Percentiles rank a stretch among this genome's conserved stretches.
Conservation (phyloP, 1,140 invertebrate species). For the Drosophila setifemur region DNA sequence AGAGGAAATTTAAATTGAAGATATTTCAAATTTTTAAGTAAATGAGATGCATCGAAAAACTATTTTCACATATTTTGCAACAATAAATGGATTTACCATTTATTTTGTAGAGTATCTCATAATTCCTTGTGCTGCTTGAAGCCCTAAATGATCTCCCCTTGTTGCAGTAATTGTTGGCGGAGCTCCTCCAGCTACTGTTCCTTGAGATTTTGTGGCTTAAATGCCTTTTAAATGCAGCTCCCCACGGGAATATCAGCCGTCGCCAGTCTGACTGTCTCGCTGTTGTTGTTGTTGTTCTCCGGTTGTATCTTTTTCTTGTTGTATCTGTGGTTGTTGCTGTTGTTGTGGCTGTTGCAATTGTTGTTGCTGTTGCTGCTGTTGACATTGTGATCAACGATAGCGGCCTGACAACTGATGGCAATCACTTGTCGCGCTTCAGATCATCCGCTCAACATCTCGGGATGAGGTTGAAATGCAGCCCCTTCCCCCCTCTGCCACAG, state of each 20-base stretch:
- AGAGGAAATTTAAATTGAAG: no score
- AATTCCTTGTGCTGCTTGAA: neutral
- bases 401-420: constrained; percentile 79
- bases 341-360: constrained; percentile 19
- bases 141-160: constrained; percentile 29
- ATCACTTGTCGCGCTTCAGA: constrained; percentile 81
- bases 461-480: no score
- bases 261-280: constrained; percentile 67
- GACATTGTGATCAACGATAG: constrained; percentile 81
- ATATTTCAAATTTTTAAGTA: no score
- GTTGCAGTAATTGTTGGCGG: constrained; percentile 67
- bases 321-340: constrained; percentile 37
- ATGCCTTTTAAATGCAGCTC: constrained; percentile 81
- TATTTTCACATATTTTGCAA: no score
- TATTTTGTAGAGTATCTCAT: neutral
- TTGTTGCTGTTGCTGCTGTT: constrained; percentile 52
- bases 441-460: constrained; percentile 64
- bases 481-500: no score
- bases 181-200: constrained; percentile 35
- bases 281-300: constrained; percentile 44
- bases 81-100: neutral
- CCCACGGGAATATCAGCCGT: constrained; percentile 80
- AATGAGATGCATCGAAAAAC: no score
- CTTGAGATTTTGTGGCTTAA: constrained; percentile 79
- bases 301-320: constrained; percentile 7